Percentiles rank a stretch among this genome's conserved stretches.
Evolutionary conservation across 2,888 invertebrate genomes (phyloP).

Genomic region (Cryptocephalus moraei): DNA sequence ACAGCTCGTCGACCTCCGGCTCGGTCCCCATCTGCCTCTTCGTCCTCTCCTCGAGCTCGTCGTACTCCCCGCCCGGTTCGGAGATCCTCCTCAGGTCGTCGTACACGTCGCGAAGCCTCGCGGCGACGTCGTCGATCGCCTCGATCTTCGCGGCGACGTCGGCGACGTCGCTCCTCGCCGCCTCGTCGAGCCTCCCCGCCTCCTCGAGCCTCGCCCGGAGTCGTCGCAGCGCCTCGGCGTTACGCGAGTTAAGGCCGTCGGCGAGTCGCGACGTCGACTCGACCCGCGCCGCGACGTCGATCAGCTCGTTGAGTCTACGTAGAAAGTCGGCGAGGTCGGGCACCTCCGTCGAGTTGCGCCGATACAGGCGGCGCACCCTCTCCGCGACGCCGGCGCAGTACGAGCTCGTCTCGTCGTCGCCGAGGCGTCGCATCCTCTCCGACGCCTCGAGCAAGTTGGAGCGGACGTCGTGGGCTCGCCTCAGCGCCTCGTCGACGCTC

Average conservation of each 20-base stretch:
- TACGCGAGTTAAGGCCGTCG: constrained; percentile 19
- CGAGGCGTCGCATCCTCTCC: no score
- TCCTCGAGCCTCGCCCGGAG: constrained; percentile 18
- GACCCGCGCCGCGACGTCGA: constrained; percentile 15
- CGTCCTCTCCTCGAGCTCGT: constrained; percentile 33
- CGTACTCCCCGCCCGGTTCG: constrained; percentile 21
- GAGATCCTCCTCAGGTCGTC: constrained; percentile 9
- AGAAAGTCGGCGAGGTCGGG: constrained; percentile 21
- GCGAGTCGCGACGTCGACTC: constrained; percentile 15
- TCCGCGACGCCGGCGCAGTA: constrained; percentile 32
- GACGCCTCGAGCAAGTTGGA: constrained; percentile 32
- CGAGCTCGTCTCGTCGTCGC: constrained; percentile 28
- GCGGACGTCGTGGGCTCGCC: constrained; percentile 41
- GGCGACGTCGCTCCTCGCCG: constrained; percentile 12
- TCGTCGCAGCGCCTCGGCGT: constrained; percentile 13
- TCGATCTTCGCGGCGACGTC: constrained; percentile 15
- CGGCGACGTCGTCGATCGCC: constrained; percentile 16
- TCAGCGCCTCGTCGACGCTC: constrained; percentile 43
- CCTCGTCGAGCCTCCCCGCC: constrained; percentile 17
- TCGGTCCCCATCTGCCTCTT: constrained; percentile 21
- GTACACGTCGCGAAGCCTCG: constrained; percentile 18
- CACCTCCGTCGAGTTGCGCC: background rate
- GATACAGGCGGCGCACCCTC: constrained; percentile 26
- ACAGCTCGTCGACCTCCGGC: constrained; percentile 34
- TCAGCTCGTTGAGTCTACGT: constrained; percentile 17